Evolutionary conservation across 2,113 vertebrate genomes (phyloP).

Genomic region (Ursus arctos): DNA sequence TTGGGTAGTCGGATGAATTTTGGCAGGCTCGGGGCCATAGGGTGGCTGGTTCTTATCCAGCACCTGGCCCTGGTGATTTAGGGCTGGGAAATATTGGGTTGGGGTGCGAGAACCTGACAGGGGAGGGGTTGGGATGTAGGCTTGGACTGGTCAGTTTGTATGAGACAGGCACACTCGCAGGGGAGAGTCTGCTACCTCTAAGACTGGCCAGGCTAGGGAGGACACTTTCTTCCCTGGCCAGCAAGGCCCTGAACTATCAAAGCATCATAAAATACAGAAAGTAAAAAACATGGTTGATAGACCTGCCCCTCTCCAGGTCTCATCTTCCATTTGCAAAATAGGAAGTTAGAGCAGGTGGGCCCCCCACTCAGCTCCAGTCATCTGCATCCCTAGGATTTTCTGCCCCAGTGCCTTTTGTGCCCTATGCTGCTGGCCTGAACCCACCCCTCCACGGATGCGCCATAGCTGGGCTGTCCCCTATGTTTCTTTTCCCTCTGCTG

Average conservation of each 20-base stretch:
- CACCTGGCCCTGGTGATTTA: not conserved
- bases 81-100: not conserved
- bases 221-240: not conserved
- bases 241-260: not conserved
- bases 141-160: not conserved
- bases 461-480: rapidly evolving
- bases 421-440: not conserved
- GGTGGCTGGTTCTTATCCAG: not conserved
- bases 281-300: rapidly evolving
- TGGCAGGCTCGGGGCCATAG: rapidly evolving
- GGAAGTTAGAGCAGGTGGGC: not conserved
- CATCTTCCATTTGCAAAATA: not conserved
- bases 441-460: too few relatives aligned
- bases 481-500: not conserved
- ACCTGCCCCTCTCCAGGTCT: not conserved
- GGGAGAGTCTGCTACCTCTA: not conserved
- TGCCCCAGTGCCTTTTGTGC: not conserved
- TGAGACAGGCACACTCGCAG: rapidly evolving
- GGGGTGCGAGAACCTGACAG: not conserved
- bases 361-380: not conserved
- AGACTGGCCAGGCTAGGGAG: too few relatives aligned
- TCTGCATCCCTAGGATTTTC: not conserved
- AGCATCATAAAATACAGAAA: not conserved
- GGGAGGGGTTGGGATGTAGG: too few relatives aligned
- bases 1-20: rapidly evolving